Base-by-base conservation (phyloP, 1,140 invertebrate genomes). In the Onthophagus taurus region DNA sequence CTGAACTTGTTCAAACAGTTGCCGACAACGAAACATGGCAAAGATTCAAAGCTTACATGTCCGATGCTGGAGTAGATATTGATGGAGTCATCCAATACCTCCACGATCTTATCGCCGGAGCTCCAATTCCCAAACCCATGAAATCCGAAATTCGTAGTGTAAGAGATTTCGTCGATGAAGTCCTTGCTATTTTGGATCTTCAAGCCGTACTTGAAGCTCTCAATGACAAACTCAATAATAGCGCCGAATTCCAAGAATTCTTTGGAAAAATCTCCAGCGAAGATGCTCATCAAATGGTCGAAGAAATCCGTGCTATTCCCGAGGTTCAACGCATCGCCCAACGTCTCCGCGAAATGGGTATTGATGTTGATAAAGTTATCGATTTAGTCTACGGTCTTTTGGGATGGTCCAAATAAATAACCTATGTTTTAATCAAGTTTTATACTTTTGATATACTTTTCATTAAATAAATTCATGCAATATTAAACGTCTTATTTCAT, bases 221-320 rank as follows among this genome's bases (percentile, higher is more conserved):
- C 13, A 14, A 19, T 33, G 42, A 53, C 31, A 53, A 53, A 48
- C 33, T 53, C 17, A 38, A 55, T 16, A 47, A 52, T 29, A 48
- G 51, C 31, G 42, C 42, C 7, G 44, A 50, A 18, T 47, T 55
- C 34, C 42, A 46, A 19, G 9, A 42, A 21, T 45, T 55, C 43
- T 42, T 37, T 21, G 31, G 42, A 12, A 34, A 44, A 20, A 44
- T 49, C 34, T 46, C 47, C 29, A 33, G 18, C 12, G 34, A 48
- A 12, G 36, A 44, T 8, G 45, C 45, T 17, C 41, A 44, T 19
- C 29, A 35, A 14, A 18, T 52, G 43, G 23, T 42, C 7, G 44
- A 49, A n/a, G 45, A 45, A 33, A 19, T 46, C 4, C 19, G 36
- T 4, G 14, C 16, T 2, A 9, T 38, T 7, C 14, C 21, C 29